Evolutionary conservation across 1,140 invertebrate species (phyloP), one percentile per base, ranked within the genome.

Genomic region (Drosophila insularis): DNA sequence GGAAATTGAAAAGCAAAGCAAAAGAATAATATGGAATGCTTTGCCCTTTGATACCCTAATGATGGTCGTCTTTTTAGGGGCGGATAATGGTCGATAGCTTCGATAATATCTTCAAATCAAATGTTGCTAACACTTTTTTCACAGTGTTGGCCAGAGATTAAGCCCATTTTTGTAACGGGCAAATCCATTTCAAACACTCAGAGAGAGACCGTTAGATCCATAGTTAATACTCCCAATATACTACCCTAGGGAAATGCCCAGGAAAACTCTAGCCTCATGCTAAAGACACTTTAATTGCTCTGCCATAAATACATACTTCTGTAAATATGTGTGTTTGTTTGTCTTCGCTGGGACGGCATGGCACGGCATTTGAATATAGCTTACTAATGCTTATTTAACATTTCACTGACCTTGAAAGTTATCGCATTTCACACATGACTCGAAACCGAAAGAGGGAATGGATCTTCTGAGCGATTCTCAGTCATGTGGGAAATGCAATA

Each of bases 221-320:
- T n/a, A 59, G 40, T 37, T 7, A 4, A 68, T 43, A 63, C 39
- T 37, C 60, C 54, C 6, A 0, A 6, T 4, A n/a, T 7, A 19
- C 31, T 75, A 63, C 53, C 61, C 72, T 13, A 60, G 14, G 37
- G 6, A 63, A 65, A 21, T 40, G 46, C 19, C 27, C 64, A 50
- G 54, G 66, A 79, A 73, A 70, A 70, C 53, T 74, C 67, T 62
- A 70, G 59, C 55, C 55, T 70, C 54, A 66, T 39, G 72, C 84
- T 89, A 87, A 87, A 89, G 82, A 87, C 80, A 84, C 80, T 87
- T 87, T 87, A 87, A 87, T 87, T 87, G 82, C 76, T 87, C 80
- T 63, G 71, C 60, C 60, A 55, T 50, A 54, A 43, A 63, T 46
- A 60, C 5, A 63, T 70, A 58, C 56, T 55, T 59, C 55, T 64